Evolutionary conservation across 2,113 vertebrate species (phyloP), one percentile per base, ranked within the genome.

Genomic region (Turnix velox): DNA sequence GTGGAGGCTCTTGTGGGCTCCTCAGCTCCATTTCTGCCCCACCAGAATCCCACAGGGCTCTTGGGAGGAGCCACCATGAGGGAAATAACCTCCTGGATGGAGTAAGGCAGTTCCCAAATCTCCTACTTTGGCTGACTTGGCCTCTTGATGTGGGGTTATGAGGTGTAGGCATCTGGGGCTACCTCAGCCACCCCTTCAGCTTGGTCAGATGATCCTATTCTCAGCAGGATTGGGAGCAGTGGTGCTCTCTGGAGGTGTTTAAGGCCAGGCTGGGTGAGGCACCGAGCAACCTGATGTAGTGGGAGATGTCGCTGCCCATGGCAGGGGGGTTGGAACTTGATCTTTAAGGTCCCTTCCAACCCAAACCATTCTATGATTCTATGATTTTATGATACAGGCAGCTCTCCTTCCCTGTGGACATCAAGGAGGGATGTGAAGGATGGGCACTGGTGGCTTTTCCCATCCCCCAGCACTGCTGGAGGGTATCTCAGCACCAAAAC

Each of bases 321-420:
- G n/a, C n/a, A n/a, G n/a, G n/a, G n/a, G n/a, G n/a, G n/a, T n/a
- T n/a, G n/a, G n/a, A n/a, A n/a, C n/a, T n/a, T n/a, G n/a, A n/a
- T n/a, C n/a, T n/a, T n/a, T n/a, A n/a, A n/a, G n/a, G n/a, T n/a
- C n/a, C n/a, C n/a, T n/a, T n/a, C n/a, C n/a, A n/a, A n/a, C n/a
- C n/a, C n/a, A n/a, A n/a, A n/a, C n/a, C n/a, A n/a, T n/a, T n/a
- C n/a, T n/a, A n/a, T n/a, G n/a, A n/a, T n/a, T n/a, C n/a, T n/a
- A n/a, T n/a, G n/a, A n/a, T n/a, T n/a, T n/a, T n/a, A n/a, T 0
- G 8, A 68, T 43, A 24, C 57, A 4, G 2, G 4, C 0, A 2
- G 27, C 28, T 89, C 35, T 54, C 31, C 40, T 15, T 61, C 33
- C 67, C 31, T 18, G 4, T 8, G 40, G 77, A 24, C 77, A 4